These are phyloP conservation scores for Macrostomum lignano DNA, from an alignment of 1,140 invertebrate genomes.

Conservation along the genomic window DNA sequence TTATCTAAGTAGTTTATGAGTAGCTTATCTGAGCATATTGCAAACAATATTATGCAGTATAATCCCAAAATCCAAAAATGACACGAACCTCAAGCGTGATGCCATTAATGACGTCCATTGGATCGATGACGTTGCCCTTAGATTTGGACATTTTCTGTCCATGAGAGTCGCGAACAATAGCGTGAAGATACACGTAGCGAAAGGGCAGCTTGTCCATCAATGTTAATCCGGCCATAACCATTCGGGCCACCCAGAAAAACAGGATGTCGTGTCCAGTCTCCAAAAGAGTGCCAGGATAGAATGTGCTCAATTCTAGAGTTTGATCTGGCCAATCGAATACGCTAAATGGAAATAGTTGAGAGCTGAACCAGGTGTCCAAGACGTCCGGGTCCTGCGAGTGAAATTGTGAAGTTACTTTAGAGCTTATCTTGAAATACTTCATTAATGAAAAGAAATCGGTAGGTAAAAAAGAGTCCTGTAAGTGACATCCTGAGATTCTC, in stretches of 20 bases:
- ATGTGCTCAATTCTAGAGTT: slow-evolving; percentile 34
- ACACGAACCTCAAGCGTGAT: slow-evolving; percentile 51
- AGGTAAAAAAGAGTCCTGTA: no score
- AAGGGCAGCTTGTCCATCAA: slow-evolving; percentile 70
- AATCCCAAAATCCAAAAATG: no score
- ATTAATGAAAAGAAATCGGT: no score
- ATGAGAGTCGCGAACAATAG: slow-evolving; percentile 84
- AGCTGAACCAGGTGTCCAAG: slow-evolving; percentile 95
- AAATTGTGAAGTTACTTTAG: no score
- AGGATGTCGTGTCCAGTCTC: slow-evolving; percentile 96
- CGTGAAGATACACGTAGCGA: slow-evolving; percentile 62
- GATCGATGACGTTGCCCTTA: slow-evolving; percentile 87
- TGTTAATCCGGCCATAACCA: slow-evolving; percentile 84
- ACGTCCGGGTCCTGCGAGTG: slow-evolving; percentile 60
- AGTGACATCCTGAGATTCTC: no score
- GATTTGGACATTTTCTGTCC: slow-evolving; percentile 98
- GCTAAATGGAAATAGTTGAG: slow-evolving; percentile 77
- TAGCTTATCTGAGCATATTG: no score
- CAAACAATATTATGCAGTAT: no score
- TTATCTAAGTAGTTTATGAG: no score
- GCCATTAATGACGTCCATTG: slow-evolving; percentile 74
- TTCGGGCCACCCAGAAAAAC: slow-evolving; percentile 96
- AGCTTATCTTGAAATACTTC: no score
- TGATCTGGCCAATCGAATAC: slow-evolving; percentile 86
- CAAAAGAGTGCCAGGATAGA: slow-evolving; percentile 67